Evolutionary conservation across 1,140 invertebrate genomes (phyloP).

Genomic region (Neotoxoptera formosana): DNA sequence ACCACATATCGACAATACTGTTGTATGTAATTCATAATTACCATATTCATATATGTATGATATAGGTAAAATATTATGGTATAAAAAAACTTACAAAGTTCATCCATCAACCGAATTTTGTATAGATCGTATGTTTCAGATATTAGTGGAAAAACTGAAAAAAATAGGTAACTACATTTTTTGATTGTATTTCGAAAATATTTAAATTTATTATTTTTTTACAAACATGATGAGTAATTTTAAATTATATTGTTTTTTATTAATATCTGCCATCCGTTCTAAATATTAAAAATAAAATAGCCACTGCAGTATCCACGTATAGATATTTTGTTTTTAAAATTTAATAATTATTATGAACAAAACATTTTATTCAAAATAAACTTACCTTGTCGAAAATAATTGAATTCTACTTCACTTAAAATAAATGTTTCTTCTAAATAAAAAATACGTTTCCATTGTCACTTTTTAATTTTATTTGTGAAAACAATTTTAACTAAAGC

Average conservation of each 20-base stretch:
- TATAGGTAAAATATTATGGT: not conserved
- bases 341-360: not conserved
- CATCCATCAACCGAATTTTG: rapidly evolving
- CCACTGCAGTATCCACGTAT: not conserved
- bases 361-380: too few species aligned
- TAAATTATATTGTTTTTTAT: not conserved
- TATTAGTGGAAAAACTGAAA: not conserved
- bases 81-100: not conserved
- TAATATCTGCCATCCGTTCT: not conserved
- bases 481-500: too few species aligned
- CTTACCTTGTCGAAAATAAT: too few species aligned
- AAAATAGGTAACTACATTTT: not conserved
- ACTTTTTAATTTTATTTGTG: too few species aligned
- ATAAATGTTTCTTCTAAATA: too few species aligned
- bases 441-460: too few species aligned
- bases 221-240: not conserved
- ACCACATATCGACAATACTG: not conserved
- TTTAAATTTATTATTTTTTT: not conserved
- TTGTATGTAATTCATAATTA: not conserved
- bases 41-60: not conserved
- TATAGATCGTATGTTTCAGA: not conserved
- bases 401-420: too few species aligned
- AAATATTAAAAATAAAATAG: not conserved
- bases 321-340: not conserved
- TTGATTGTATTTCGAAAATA: not conserved